Percentiles rank a stretch among this genome's conserved stretches.
phyloP scores from a whole-genome alignment of 2,888 invertebrate genomes.

The Amorpha juglandis region DNA sequence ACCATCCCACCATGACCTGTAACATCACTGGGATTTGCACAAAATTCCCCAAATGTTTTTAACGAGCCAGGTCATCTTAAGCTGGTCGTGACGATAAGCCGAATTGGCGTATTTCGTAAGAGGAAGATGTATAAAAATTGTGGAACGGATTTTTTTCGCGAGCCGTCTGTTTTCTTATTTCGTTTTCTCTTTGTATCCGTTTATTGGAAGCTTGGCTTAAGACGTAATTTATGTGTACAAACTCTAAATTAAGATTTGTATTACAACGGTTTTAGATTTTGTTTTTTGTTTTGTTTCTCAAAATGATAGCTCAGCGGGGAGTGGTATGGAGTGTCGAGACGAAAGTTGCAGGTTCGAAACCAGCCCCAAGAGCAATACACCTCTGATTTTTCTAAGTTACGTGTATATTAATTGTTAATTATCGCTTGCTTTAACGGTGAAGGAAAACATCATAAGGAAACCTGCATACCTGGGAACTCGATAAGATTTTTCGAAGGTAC shows the following conservation, averaged over 20 bases:
- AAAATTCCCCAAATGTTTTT: not conserved
- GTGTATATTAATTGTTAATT: too few relatives aligned
- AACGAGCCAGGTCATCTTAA: conserved; percentile 48
- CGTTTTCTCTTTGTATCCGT: conserved; percentile 68
- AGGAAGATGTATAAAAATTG: conserved; percentile 64
- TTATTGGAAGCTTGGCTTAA: conserved; percentile 71
- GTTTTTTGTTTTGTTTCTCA: not conserved
- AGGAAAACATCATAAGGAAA: too few relatives aligned
- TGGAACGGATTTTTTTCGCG: conserved; percentile 60
- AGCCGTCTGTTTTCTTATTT: conserved; percentile 72
- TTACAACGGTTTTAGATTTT: conserved; percentile 32
- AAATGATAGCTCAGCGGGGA: too few relatives aligned
- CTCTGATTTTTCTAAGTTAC: too few relatives aligned
- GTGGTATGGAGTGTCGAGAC: too few relatives aligned
- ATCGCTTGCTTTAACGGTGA: too few relatives aligned
- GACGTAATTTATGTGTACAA: conserved; percentile 68
- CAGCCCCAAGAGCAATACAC: too few relatives aligned
- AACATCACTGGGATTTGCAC: conserved; percentile 1
- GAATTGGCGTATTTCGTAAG: conserved; percentile 66
- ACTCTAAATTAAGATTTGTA: conserved; percentile 42
- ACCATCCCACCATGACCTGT: conserved; percentile 50
- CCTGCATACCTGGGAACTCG: too few relatives aligned
- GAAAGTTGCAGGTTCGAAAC: too few relatives aligned
- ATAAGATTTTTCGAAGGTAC: too few relatives aligned
- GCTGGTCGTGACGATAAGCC: conserved; percentile 51